Evolutionary conservation across 2,888 invertebrate genomes (phyloP), one percentile per base, ranked within the genome.

Genomic region (Ctena decussata): DNA sequence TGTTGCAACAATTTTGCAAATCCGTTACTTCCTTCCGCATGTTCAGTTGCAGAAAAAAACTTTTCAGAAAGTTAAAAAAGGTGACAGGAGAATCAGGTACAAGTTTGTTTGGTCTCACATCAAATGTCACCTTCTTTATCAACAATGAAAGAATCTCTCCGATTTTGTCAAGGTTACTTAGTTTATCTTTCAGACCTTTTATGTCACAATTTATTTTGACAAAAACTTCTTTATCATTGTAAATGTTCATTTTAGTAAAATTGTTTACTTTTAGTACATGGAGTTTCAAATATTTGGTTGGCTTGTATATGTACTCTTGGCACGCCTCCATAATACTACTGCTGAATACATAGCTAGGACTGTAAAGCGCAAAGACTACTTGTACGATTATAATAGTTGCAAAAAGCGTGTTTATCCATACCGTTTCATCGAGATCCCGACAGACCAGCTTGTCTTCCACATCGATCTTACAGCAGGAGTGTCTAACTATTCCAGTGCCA

Each of bases 31-130:
- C 53, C n/a, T n/a, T 44, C 32, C 84, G 60, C 32, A 87, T n/a
- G 2, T 79, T 65, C 46, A 84, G 84, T 1, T 75, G 81, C 32
- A 84, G 37, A 24, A 87, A 76, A 60, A 87, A 87, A 39, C 76
- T 73, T 21, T 37, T 69, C 0, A 87, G 6, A 37, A 87, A 87
- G 1, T 65, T 35, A 18, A 80, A 37, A 6, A 84, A 6, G 24
- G 79, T 71, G 8, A 87, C 84, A 15, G 86, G 82, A 18, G 82
- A 74, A 35, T 81, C 76, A 3, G 77, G 65, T 53, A 78, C 39
- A 15, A 84, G 37, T 49, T 84, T 81, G 35, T 76, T 82, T 3
- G 73, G 70, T 46, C 78, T 76, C 1, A 84, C 53, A n/a, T 41
- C 8, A 11, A 41, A 11, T 6, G 15, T 41, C 6, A 11, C 8